A percentile compares a stretch with the other conserved stretches of the same genome.
These are phyloP conservation scores for Amniataba percoides DNA, from an alignment of 2,797 vertebrate species.

Conservation along the genomic window DNA sequence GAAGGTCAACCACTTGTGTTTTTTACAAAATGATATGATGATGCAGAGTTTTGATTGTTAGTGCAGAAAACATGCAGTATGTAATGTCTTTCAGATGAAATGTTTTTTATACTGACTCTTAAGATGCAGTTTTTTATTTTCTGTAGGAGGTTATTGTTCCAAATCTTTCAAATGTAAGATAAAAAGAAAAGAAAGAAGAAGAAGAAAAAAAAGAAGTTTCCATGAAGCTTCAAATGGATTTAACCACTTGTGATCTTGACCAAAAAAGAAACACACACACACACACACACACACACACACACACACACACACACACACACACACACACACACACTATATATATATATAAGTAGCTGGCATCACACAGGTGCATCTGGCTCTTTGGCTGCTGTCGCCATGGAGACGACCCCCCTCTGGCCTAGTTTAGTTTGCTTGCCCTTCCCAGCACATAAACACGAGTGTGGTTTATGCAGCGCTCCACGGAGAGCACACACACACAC, in stretches of 20 bases:
- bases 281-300: background rate
- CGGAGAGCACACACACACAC: constrained; percentile 47
- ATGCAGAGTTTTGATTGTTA: background rate
- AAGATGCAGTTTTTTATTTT: background rate
- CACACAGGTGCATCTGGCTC: constrained; percentile 49
- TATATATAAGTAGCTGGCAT: constrained; percentile 13
- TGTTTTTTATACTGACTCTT: background rate
- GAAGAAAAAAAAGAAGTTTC: background rate
- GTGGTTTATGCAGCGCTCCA: constrained; percentile 33
- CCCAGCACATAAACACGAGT: constrained; percentile 43
- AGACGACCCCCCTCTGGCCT: constrained; percentile 66
- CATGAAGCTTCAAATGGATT: constrained; percentile 24
- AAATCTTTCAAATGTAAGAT: background rate
- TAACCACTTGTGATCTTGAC: constrained; percentile 11
- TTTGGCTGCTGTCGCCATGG: constrained; percentile 69
- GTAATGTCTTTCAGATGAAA: background rate
- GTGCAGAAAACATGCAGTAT: background rate
- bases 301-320: background rate
- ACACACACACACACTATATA: background rate
- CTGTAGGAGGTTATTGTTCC: background rate
- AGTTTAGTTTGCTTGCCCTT: constrained; percentile 66
- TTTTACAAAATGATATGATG: background rate
- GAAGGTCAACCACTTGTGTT: constrained; percentile 1
- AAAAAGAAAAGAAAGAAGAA: background rate
- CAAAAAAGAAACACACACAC: background rate